These are phyloP conservation scores for Caenorhabditis afra DNA, from an alignment of 2,888 invertebrate species.

Conservation along the genomic window DNA sequence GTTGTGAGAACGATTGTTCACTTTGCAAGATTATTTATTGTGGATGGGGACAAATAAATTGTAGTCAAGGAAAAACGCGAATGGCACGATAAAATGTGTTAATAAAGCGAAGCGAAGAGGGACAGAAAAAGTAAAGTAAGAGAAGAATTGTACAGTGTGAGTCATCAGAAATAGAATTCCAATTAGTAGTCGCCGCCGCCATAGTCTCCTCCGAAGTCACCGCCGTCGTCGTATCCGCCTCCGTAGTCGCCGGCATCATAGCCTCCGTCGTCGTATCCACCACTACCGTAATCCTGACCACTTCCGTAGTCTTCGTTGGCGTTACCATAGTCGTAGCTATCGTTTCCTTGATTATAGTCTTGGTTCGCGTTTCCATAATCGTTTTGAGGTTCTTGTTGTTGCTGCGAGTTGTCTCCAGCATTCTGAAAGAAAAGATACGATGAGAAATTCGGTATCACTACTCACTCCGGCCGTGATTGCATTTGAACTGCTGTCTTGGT, in stretches of 20 bases:
- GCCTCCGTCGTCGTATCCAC: conserved; percentile 59
- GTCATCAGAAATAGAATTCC: not conserved
- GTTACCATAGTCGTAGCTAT: conserved; percentile 47
- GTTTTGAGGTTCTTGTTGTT: conserved; percentile 37
- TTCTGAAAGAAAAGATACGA: conserved; percentile 21
- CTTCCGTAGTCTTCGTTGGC: conserved; percentile 58
- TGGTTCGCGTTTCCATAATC: conserved; percentile 56
- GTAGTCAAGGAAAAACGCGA: no score
- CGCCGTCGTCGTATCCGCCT: conserved; percentile 57
- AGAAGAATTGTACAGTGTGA: not conserved
- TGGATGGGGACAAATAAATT: no score
- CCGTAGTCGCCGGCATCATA: conserved; percentile 61
- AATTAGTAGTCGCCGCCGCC: conserved; percentile 45
- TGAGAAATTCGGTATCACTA: not conserved
- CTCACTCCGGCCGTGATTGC: conserved; percentile 38
- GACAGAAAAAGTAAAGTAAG: not conserved
- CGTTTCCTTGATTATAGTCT: conserved; percentile 36
- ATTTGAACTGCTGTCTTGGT: conserved; percentile 16
- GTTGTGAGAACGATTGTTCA: no score
- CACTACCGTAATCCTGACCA: conserved; percentile 52
- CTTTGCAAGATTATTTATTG: no score
- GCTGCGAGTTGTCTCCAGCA: conserved; percentile 23
- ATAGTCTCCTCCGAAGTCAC: conserved; percentile 41
- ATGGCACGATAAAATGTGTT: not conserved
- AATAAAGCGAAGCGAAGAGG: not conserved